Conservation (phyloP, 2,113 vertebrate genomes). For the Carettochelys insculpta region DNA sequence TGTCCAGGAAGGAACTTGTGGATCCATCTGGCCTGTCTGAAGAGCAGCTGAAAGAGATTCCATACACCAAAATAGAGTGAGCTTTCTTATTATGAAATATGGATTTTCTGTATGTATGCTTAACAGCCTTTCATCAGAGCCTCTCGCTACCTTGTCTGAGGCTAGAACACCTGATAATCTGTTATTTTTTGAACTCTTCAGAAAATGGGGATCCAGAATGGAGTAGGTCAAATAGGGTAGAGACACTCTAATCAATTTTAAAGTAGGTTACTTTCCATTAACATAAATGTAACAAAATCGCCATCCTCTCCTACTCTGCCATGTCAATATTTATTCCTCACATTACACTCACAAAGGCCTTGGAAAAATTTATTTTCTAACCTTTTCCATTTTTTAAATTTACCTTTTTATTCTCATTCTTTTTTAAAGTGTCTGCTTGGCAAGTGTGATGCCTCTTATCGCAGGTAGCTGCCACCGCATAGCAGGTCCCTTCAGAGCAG, state of each 20-base stretch:
- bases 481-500: conserved; percentile 6
- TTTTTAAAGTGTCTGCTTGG: not conserved
- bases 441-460: not conserved
- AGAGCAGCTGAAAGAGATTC: conserved; percentile 91
- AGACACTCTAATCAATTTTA: not conserved
- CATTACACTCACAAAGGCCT: not conserved
- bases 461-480: conserved; percentile 4
- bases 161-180: not conserved
- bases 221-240: not conserved
- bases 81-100: conserved; percentile 47
- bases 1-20: conserved; percentile 86
- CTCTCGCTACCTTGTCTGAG: not conserved
- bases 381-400: not conserved
- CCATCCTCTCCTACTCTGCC: not conserved
- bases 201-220: not conserved
- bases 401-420: not conserved
- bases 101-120: not conserved
- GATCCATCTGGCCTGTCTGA: conserved; percentile 87
- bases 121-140: not conserved
- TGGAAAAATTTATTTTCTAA: not conserved
- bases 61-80: conserved; percentile 92
- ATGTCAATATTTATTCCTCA: not conserved
- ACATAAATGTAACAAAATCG: not conserved
- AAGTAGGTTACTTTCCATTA: not conserved
- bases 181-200: not conserved